phyloP scores from a whole-genome alignment of 2,888 invertebrate species.

The Dryobota labecula region DNA sequence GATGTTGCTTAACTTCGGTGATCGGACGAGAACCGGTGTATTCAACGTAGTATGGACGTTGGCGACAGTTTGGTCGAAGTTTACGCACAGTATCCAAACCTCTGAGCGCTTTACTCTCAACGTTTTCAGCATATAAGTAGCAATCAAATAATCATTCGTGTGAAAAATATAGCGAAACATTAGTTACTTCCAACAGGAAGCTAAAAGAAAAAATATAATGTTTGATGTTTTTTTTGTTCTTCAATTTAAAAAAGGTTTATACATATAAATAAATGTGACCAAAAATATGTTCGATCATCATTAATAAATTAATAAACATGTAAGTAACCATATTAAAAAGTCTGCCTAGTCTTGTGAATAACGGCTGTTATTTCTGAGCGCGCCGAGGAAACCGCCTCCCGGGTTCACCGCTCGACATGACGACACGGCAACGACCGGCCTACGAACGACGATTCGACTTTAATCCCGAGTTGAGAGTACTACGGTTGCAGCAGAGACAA shows the following conservation, averaged over 20 bases:
- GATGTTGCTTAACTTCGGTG: constrained; percentile 89
- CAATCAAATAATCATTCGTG: neutral
- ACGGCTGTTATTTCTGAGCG: neutral
- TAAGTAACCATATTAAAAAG: neutral
- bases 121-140: too few species aligned
- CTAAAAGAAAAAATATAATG: neutral
- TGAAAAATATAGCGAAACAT: neutral
- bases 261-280: neutral
- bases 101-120: too few species aligned
- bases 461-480: constrained; percentile 25
- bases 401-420: constrained; percentile 27
- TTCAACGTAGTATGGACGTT: constrained; percentile 87
- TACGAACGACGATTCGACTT: constrained; percentile 21
- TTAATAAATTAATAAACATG: too few species aligned
- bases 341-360: neutral
- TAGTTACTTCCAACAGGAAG: neutral
- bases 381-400: neutral
- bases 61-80: constrained; percentile 21
- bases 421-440: constrained; percentile 31
- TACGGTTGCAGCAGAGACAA: constrained; percentile 30
- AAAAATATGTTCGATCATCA: neutral
- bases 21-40: constrained; percentile 88
- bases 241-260: too few species aligned
- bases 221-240: too few species aligned
- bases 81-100: neutral